These are phyloP conservation scores for Pomacea maculata DNA, from an alignment of 1,140 invertebrate species.

Conservation along the genomic window DNA sequence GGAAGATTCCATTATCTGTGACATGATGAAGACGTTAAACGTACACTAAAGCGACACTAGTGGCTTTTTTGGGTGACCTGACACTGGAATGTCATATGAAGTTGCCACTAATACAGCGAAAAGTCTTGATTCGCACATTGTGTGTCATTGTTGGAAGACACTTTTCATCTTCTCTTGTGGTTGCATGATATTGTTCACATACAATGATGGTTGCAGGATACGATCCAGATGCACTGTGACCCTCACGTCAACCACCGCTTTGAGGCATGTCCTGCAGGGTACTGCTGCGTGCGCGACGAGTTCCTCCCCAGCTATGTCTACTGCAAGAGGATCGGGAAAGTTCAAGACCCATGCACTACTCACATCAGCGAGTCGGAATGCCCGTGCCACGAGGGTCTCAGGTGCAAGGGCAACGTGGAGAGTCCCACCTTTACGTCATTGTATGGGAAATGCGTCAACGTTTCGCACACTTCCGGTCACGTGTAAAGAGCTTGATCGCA, in stretches of 20 bases:
- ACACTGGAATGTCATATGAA: no score
- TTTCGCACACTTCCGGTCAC: neutral
- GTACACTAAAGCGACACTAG: no score
- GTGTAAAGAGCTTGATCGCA: no score
- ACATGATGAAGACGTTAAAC: no score
- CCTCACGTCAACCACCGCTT: constrained; percentile 17
- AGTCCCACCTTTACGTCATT: constrained; percentile 27
- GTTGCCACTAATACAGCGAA: no score
- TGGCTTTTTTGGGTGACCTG: no score
- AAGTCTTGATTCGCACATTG: no score
- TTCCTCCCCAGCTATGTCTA: constrained; percentile 40
- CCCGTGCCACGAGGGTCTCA: constrained; percentile 25
- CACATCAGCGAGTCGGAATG: constrained; percentile 29
- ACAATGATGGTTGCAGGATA: neutral
- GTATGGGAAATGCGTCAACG: constrained; percentile 31
- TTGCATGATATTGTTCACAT: no score
- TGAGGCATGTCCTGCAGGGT: constrained; percentile 30
- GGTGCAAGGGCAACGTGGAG: constrained; percentile 36
- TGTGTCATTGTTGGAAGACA: no score
- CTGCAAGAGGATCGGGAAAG: constrained; percentile 37
- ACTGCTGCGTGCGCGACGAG: constrained; percentile 46
- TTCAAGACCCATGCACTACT: constrained; percentile 28
- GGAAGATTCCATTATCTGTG: no score
- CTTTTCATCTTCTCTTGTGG: no score
- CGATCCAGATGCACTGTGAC: constrained; percentile 23